Conservation (phyloP, 2,888 invertebrate genomes). For the Drosophila anomalata region DNA sequence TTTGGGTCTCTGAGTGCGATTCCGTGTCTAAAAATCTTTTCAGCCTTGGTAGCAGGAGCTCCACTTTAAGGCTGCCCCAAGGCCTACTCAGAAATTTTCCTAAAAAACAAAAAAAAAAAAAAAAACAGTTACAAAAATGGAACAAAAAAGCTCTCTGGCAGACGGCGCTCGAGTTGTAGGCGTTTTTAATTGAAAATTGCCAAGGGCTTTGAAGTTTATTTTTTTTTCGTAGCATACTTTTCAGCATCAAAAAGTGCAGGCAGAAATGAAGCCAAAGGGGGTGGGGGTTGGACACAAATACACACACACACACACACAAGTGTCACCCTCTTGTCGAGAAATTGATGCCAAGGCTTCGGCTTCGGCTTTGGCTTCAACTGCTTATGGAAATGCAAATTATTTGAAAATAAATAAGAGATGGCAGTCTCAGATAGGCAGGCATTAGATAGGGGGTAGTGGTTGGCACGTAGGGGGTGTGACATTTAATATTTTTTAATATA, state of each 20-base stretch:
- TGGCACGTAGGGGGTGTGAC: not conserved
- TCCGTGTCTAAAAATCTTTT: constrained; percentile 60
- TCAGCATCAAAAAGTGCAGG: not conserved
- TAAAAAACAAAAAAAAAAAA: constrained; percentile 1
- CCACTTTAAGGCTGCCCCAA: constrained; percentile 53
- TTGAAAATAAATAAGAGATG: constrained; percentile 14
- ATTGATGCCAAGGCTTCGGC: constrained; percentile 66
- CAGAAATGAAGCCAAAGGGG: not conserved
- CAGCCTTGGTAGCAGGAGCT: constrained; percentile 1
- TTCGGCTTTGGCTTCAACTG: constrained; percentile 36
- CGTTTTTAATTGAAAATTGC: constrained; percentile 77
- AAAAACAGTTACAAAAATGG: not conserved
- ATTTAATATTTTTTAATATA: not conserved
- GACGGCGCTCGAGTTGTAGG: constrained; percentile 45
- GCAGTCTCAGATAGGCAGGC: not conserved
- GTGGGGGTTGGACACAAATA: not conserved
- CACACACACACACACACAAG: not conserved
- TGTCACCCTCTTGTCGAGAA: constrained; percentile 45
- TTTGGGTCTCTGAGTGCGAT: constrained; percentile 60
- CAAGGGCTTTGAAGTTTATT: constrained; percentile 70
- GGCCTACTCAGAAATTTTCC: constrained; percentile 3
- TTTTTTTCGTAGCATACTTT: not conserved
- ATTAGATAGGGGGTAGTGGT: not conserved
- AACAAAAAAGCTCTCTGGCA: constrained; percentile 5
- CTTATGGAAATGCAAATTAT: constrained; percentile 55